Conservation (phyloP, 92 coral and sea anemone genomes). For the Ricordea florida region DNA sequence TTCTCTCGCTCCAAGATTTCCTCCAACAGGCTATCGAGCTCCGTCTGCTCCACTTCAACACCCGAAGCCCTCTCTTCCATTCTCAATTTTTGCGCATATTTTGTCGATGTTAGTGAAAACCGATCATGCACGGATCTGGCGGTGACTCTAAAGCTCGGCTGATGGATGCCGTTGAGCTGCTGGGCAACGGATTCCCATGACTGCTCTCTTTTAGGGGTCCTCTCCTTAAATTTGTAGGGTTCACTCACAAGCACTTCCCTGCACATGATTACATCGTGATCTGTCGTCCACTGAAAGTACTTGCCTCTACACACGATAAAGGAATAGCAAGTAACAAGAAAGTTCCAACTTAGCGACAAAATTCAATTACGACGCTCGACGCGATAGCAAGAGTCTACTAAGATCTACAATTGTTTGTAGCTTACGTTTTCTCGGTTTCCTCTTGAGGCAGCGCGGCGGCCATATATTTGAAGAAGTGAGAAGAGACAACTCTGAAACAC, state of each 20-base stretch:
- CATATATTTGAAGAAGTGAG: too few relatives aligned
- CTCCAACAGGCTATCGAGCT: slow-evolving; percentile 40
- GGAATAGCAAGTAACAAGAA: not conserved
- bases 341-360: too few relatives aligned
- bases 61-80: slow-evolving; percentile 38
- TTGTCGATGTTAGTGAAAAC: slow-evolving; percentile 16
- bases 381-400: too few relatives aligned
- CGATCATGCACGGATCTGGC: slow-evolving; percentile 45
- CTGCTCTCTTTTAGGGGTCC: slow-evolving; percentile 2
- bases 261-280: slow-evolving; percentile 4
- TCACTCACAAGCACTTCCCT: slow-evolving; percentile 2
- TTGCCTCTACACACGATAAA: not conserved
- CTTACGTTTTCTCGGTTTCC: too few relatives aligned
- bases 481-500: too few relatives aligned
- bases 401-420: too few relatives aligned
- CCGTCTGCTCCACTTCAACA: slow-evolving; percentile 26
- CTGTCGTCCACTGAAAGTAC: slow-evolving; percentile 11
- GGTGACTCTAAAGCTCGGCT: slow-evolving; percentile 25
- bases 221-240: slow-evolving; percentile 1
- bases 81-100: slow-evolving; percentile 15
- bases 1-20: slow-evolving; percentile 42
- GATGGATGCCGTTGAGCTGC: not conserved
- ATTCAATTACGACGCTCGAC: too few relatives aligned
- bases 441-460: too few relatives aligned
- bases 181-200: slow-evolving; percentile 7